Evolutionary conservation across 2,113 vertebrate species (phyloP), one percentile per base, ranked within the genome.

Genomic region (Alces alces): DNA sequence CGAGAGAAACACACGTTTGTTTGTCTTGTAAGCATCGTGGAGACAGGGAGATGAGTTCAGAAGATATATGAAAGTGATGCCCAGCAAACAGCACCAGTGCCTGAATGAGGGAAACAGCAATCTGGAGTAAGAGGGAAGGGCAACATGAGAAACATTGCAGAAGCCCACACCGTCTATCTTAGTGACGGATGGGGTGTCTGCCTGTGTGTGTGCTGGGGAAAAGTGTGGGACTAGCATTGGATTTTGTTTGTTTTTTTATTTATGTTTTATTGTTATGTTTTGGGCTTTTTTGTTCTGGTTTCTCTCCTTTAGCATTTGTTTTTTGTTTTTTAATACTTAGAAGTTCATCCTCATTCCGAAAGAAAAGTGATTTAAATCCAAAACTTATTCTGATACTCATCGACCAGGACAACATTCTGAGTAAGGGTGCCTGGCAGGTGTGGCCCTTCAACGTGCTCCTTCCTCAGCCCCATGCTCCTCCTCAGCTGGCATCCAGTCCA

Each of bases 131-230:
- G 87, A 25, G 30, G 25, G 17, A 33, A 45, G 30, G 54, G 21
- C 57, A 21, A 47, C 17, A 9, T 2, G 1, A 7, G 47, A 60
- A 27, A 14, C 2, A 0, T n/a, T 13, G 3, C 9, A 21, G 50
- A 52, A n/a, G 39, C 50, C n/a, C 30, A 54, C 50, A 10, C 27
- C 47, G 0, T 50, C 33, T 39, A 2, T 28, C 39, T 57, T 7
- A 5, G 43, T 33, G 50, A 66, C 16, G 17, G 39, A 14, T 14
- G 7, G 30, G 30, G 43, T 6, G 2, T 30, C 27, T 33, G 7
- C 5, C 0, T 8, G 1, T 10, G 2, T 9, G 9, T 28, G 16
- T 55, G 15, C 79, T 83, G 7, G 33, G 50, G 4, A 80, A 45
- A 50, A 33, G 12, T 15, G 17, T 39, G 66, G 36, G 70, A 50